Percentiles rank a stretch among this genome's conserved stretches.
Evolutionary conservation across 2,797 vertebrate species (phyloP).

Genomic region (Spheniscus humboldti): DNA sequence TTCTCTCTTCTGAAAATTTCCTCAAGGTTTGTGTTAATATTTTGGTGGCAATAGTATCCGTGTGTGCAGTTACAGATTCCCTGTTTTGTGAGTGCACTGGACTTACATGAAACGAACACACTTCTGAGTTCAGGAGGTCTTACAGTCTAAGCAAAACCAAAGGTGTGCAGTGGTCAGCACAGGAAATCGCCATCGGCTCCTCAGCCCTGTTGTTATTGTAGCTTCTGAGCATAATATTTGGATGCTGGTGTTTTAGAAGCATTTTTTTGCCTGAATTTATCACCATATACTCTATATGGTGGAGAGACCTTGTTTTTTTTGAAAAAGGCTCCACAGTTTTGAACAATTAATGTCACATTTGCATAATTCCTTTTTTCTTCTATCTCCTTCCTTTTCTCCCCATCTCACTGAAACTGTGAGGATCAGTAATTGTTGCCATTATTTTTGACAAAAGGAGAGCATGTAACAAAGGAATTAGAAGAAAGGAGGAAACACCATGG

Average conservation of each 20-base stretch:
- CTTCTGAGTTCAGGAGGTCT: not conserved
- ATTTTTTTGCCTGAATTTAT: not conserved
- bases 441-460: not conserved
- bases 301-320: not conserved
- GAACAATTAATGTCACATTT: constrained; percentile 37
- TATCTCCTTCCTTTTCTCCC: not conserved
- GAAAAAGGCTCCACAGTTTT: not conserved
- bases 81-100: not conserved
- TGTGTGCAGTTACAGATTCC: not conserved
- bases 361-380: constrained; percentile 20
- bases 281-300: not conserved
- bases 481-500: not conserved
- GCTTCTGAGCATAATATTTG: not conserved
- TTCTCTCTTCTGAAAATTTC: not conserved
- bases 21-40: not conserved
- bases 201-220: not conserved
- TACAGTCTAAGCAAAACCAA: not conserved
- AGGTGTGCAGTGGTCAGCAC: not conserved
- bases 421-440: constrained; percentile 15
- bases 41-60: not conserved
- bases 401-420: not conserved
- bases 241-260: not conserved
- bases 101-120: fast-evolving
- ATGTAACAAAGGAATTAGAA: not conserved
- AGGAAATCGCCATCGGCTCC: not conserved